These are phyloP conservation scores for Bubalus kerabau DNA, from an alignment of 2,113 vertebrate species.

Conservation along the genomic window DNA sequence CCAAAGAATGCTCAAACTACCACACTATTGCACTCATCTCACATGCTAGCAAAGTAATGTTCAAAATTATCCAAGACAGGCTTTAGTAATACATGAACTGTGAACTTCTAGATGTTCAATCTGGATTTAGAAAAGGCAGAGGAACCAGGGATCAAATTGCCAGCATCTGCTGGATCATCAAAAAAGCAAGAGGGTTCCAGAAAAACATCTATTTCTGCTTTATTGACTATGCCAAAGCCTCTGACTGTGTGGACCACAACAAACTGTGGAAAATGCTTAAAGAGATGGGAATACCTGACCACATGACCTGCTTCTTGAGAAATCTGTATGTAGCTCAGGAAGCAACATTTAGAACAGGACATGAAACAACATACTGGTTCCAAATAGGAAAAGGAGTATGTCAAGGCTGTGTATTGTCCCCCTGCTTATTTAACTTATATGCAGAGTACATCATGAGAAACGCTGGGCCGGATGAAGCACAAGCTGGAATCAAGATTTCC, in stretches of 20 bases:
- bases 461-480: not conserved
- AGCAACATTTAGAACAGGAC: not conserved
- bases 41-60: not conserved
- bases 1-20: not conserved
- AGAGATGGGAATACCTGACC: not conserved
- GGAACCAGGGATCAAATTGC: not conserved
- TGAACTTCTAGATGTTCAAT: not conserved
- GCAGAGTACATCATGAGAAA: not conserved
- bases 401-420: not conserved
- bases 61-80: not conserved
- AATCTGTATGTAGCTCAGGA: not conserved
- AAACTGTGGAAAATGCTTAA: not conserved
- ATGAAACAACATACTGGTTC: not conserved
- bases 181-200: not conserved
- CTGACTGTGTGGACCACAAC: not conserved
- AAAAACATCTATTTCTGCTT: not conserved
- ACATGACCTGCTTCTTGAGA: not conserved
- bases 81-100: not conserved
- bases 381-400: not conserved
- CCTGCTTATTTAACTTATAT: not conserved
- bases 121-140: not conserved
- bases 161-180: not conserved
- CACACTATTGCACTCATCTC: not conserved
- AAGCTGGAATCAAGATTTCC: not conserved
- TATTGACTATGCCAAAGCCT: not conserved